Evolutionary conservation across 1,140 invertebrate genomes (phyloP), one percentile per base, ranked within the genome.

Genomic region (Popillia japonica): DNA sequence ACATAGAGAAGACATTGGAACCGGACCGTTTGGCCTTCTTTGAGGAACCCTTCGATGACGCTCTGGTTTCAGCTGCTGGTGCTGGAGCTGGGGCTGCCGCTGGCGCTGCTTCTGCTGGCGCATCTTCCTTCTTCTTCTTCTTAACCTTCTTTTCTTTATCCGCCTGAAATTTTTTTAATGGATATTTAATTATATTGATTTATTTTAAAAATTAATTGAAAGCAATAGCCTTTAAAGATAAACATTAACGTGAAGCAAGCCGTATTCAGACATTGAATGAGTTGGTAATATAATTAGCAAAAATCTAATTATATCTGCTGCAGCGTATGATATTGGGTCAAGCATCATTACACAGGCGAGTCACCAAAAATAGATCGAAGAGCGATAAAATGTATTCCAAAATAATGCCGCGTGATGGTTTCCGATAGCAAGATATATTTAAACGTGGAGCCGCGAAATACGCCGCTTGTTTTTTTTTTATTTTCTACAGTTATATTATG

Each of bases 1-100:
- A 98, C 93, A 96, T 96, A 85, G 96, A 96, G 91, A 98, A 98
- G 84, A 98, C 96, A 90, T 95, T 97, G 88, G 95, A 96, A 81
- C 96, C 96, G 85, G 93, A 93, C 83, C 95, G 91, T 90, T 96
- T 96, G 78, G 93, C 94, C 89, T 93, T 92, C 85, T 90, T 91
- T 76, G 92, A 93, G 78, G 92, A 93, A 88, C 89, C 87, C 88
- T 90, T 87, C 87, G 89, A 81, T 87, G 90, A 85, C 86, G 88
- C 85, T 88, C 87, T 87, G 87, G 89, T 85, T 83, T 91, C 87
- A 86, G 89, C 87, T 84, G 89, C 88, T 78, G 91, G 87, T 80
- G 89, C 88, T 79, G 90, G 86, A 81, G 89, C 91, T 72, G 90
- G 87, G 78, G 90, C 90, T 77, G 87, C 23, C 8, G 61, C 88